Evolutionary conservation across 2,888 invertebrate genomes (phyloP).

Genomic region (Drosophila mimica): DNA sequence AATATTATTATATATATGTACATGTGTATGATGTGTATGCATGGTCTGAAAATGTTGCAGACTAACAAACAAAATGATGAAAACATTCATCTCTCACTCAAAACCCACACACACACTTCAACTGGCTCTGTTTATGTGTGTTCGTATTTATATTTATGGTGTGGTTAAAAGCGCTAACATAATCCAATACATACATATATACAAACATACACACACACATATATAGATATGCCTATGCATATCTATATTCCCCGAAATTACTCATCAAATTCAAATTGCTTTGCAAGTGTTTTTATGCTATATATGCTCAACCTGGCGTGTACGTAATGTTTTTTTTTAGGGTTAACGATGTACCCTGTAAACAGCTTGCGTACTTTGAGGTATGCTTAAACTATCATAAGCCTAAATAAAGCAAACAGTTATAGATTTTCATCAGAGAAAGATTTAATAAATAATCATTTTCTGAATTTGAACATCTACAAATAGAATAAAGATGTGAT

Average conservation of each 20-base stretch:
- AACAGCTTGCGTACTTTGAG: no score
- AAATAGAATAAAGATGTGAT: neutral
- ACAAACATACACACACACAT: neutral
- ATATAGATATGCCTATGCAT: conserved; percentile 8
- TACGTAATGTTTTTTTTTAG: conserved; percentile 30
- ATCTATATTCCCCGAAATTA: conserved; percentile 48
- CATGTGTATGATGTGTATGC: neutral
- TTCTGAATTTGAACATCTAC: neutral
- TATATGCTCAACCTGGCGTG: conserved; percentile 60
- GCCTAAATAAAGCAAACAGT: neutral
- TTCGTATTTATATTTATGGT: conserved; percentile 52
- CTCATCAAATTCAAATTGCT: conserved; percentile 70
- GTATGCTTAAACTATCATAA: neutral
- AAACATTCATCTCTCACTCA: conserved; percentile 32
- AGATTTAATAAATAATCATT: neutral
- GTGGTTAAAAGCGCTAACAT: conserved; percentile 42
- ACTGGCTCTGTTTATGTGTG: conserved; percentile 32
- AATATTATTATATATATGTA: neutral
- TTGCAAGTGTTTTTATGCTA: conserved; percentile 60
- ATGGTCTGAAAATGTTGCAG: conserved; percentile 7
- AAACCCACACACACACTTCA: conserved; percentile 8
- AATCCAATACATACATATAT: conserved; percentile 22
- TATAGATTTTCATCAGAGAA: neutral
- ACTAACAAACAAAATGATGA: conserved; percentile 15
- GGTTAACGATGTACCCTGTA: conserved; percentile 10